These are phyloP conservation scores for Baryphthengus martii DNA, from an alignment of 2,113 vertebrate species.

Conservation along the genomic window DNA sequence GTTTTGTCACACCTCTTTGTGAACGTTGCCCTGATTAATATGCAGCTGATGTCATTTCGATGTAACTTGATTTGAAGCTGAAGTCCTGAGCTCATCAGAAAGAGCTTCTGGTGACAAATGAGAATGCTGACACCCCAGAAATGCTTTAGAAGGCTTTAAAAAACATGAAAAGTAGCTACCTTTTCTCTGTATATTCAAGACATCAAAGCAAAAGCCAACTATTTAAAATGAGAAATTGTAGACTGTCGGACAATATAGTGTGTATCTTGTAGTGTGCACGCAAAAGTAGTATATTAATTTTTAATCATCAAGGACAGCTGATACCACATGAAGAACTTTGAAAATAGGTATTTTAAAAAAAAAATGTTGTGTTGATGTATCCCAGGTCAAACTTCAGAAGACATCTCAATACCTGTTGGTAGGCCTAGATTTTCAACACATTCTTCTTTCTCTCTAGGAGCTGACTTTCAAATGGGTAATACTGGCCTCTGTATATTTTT, in stretches of 20 bases:
- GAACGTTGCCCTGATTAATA: conserved; percentile 29
- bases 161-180: conserved; percentile 52
- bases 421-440: neutral
- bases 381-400: neutral
- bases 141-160: conserved; percentile 39
- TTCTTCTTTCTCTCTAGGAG: neutral
- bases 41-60: conserved; percentile 64
- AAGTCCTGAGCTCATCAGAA: conserved; percentile 68
- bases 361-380: neutral
- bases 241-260: neutral
- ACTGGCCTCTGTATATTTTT: neutral
- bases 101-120: conserved; percentile 56
- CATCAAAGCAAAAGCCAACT: conserved; percentile 55
- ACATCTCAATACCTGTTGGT: neutral
- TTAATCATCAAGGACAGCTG: neutral
- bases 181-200: conserved; percentile 44
- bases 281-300: neutral
- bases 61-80: conserved; percentile 64
- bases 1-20: conserved; percentile 39
- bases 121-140: conserved; percentile 58
- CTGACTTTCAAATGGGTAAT: neutral
- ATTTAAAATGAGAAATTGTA: conserved; percentile 40
- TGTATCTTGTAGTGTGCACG: neutral
- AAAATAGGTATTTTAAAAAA: neutral
- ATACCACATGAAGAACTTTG: neutral